phyloP scores from a whole-genome alignment of 1,140 invertebrate genomes.

The Drosophila ohnishii region DNA sequence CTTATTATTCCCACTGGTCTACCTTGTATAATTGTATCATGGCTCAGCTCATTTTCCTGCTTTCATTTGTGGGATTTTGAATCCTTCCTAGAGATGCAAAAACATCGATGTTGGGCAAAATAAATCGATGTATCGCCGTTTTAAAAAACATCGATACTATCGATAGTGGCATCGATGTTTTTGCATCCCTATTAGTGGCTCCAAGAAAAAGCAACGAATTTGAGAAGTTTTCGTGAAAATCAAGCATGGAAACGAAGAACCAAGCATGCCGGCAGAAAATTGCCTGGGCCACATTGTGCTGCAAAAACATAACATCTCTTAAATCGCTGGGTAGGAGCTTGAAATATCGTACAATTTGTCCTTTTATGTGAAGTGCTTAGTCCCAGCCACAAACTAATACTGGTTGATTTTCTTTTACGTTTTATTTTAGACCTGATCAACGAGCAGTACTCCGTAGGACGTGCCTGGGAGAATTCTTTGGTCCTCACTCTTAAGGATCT shows the following conservation, averaged over 20 bases:
- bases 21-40: too few relatives aligned
- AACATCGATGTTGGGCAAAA: too few relatives aligned
- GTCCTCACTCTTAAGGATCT: constrained; percentile 69
- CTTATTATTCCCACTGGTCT: too few relatives aligned
- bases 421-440: constrained; percentile 62
- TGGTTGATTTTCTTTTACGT: too few relatives aligned
- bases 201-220: constrained; percentile 15
- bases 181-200: not conserved
- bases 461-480: constrained; percentile 68
- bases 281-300: constrained; percentile 75
- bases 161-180: too few relatives aligned
- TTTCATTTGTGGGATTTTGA: too few relatives aligned
- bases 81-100: too few relatives aligned
- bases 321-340: constrained; percentile 73
- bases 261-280: constrained; percentile 68
- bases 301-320: constrained; percentile 60
- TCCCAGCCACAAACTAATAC: not conserved
- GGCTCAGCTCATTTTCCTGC: too few relatives aligned
- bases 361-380: constrained; percentile 41
- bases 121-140: too few relatives aligned
- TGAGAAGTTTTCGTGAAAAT: constrained; percentile 35
- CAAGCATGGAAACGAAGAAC: constrained; percentile 65
- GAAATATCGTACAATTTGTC: constrained; percentile 62
- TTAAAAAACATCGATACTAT: too few relatives aligned
- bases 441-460: constrained; percentile 68